Evolutionary conservation across 2,888 invertebrate species (phyloP), one percentile per base, ranked within the genome.

Genomic region (Clusia tigrina): DNA sequence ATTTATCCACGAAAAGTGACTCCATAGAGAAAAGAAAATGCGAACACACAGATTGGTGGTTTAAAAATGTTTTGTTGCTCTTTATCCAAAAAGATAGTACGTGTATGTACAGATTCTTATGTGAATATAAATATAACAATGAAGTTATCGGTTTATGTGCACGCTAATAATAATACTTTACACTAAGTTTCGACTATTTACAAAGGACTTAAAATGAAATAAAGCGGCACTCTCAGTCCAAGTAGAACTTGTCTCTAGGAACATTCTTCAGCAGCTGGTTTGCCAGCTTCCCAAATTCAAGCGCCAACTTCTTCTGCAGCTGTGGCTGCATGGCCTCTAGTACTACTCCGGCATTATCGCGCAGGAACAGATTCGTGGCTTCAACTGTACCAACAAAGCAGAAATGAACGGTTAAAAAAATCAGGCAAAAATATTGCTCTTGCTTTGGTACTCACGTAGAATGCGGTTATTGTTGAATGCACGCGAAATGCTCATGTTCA

Each of bases 391-490:
- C 32, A 18, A 1, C 64, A 68, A 64, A 58, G 5, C n/a, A n/a
- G n/a, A n/a, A n/a, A 25, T 18, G 12, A 15, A 15, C 2, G 15
- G 15, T 48, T 54, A 37, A 12, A 10, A 20, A 6, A 3, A n/a
- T 2, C 1, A 18, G 25, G 1, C 1, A 1, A 22, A 9, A 9
- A 52, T 22, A 22, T 12, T 51, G n/a, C n/a, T n/a, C n/a, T n/a
- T 15, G 32, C 32, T 20, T 12, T 12, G n/a, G 20, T 22, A 86
- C 89, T 87, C 80, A 90, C 91, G 88, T 66, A 91, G 83, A 73
- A 91, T 89, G 64, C 88, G 85, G 80, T 90, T 90, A 74, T 90
- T 89, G 73, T 88, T 89, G 78, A 88, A 90, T 56, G 90, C 87
- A 71, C 89, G 88, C 64, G 87, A 86, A 52, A 91, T 90, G 69